A percentile compares a stretch with the other conserved stretches of the same genome.
These are phyloP conservation scores for Periophthalmodon schlosseri DNA, from an alignment of 2,113 vertebrate genomes.

Conservation along the genomic window DNA sequence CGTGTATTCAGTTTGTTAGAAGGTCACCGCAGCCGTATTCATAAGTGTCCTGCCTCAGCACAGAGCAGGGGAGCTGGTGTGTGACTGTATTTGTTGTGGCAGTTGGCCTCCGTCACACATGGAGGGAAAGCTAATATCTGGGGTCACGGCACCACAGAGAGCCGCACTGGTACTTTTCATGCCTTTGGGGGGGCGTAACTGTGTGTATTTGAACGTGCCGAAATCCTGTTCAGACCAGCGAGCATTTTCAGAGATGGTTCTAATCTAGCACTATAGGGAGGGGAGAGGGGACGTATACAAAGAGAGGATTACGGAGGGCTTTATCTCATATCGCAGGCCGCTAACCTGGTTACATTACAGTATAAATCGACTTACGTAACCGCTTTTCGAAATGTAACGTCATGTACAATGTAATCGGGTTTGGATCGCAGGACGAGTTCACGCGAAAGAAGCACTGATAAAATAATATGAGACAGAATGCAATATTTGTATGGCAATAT, in stretches of 20 bases:
- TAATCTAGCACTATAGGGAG: slow-evolving; percentile 47
- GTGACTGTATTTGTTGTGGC: slow-evolving; percentile 33
- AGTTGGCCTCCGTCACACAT: slow-evolving; percentile 41
- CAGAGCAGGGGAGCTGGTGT: neutral
- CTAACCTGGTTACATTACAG: slow-evolving; percentile 18
- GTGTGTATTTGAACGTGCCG: slow-evolving; percentile 48
- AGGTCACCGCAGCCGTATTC: neutral
- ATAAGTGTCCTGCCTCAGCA: neutral
- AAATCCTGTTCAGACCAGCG: slow-evolving; percentile 41
- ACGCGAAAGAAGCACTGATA: neutral
- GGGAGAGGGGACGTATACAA: slow-evolving; percentile 32
- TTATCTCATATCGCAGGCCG: slow-evolving; percentile 39
- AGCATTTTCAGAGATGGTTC: slow-evolving; percentile 47
- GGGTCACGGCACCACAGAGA: slow-evolving; percentile 35
- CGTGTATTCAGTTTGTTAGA: neutral
- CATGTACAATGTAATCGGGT: neutral
- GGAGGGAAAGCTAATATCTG: slow-evolving; percentile 43
- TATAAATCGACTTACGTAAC: slow-evolving; percentile 9
- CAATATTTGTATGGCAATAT: no score
- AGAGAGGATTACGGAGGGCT: slow-evolving; percentile 27
- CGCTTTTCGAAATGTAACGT: neutral
- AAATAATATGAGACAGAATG: neutral
- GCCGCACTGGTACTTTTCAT: slow-evolving; percentile 12
- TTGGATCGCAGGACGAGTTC: neutral
- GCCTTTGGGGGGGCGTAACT: slow-evolving; percentile 8